These are phyloP conservation scores for Hoplias malabaricus DNA, from an alignment of 2,113 vertebrate genomes.

Conservation along the genomic window DNA sequence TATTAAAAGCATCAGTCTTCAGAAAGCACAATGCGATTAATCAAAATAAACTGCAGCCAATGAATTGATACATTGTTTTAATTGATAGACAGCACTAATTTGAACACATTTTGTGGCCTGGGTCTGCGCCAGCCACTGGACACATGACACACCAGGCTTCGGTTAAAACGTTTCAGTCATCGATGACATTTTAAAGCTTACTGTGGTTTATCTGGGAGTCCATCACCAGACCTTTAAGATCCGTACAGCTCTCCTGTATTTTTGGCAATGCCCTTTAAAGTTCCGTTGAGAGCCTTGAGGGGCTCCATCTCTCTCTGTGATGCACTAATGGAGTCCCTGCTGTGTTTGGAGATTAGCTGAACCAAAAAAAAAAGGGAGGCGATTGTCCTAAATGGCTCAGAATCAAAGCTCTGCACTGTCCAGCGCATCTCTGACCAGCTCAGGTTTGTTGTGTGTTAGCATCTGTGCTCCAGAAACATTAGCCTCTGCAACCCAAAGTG, in stretches of 20 bases:
- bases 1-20: too few relatives aligned
- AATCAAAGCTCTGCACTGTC: constrained; percentile 4
- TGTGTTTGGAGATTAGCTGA: constrained; percentile 28
- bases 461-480: background rate
- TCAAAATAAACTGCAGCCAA: too few relatives aligned
- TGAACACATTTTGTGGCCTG: background rate
- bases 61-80: too few relatives aligned
- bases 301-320: constrained; percentile 5
- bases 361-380: constrained; percentile 20
- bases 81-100: background rate
- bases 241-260: background rate
- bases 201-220: background rate
- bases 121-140: background rate
- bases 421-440: background rate
- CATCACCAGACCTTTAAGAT: background rate
- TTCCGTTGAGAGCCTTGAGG: constrained; percentile 1
- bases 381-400: constrained; percentile 13
- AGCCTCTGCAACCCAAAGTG: constrained; percentile 33
- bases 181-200: background rate
- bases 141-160: background rate
- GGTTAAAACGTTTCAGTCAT: background rate
- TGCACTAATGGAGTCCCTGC: constrained; percentile 13
- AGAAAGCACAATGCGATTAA: too few relatives aligned
- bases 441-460: background rate
- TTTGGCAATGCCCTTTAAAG: background rate